Percentiles rank a stretch among this genome's conserved stretches.
phyloP scores from a whole-genome alignment of 2,888 invertebrate genomes.

The Willowsia nigromaculata region DNA sequence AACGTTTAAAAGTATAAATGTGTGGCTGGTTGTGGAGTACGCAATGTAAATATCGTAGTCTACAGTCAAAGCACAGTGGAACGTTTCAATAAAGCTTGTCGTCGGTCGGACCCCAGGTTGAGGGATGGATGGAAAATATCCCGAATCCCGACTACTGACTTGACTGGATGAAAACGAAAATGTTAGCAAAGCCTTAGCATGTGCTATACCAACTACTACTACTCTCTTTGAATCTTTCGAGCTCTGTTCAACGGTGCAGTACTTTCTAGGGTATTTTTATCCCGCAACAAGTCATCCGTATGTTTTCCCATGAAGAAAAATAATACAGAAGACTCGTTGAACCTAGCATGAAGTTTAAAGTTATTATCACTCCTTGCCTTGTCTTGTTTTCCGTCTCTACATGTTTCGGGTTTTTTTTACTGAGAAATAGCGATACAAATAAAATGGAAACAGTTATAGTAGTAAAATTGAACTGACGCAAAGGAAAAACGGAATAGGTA shows the following conservation, averaged over 20 bases:
- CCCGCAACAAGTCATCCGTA: slow-evolving; percentile 72
- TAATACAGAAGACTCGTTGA: slow-evolving; percentile 47
- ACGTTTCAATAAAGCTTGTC: slow-evolving; percentile 51
- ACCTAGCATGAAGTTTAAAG: slow-evolving; percentile 64
- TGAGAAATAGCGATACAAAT: slow-evolving; percentile 18
- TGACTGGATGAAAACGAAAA: slow-evolving; percentile 63
- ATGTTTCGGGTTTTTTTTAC: slow-evolving; percentile 12
- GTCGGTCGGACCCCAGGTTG: slow-evolving; percentile 65
- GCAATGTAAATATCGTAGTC: slow-evolving; percentile 32
- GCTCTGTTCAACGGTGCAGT: slow-evolving; percentile 18
- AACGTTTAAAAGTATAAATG: slow-evolving; percentile 9
- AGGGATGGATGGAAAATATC: slow-evolving; percentile 69
- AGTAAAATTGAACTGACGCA: slow-evolving; percentile 7
- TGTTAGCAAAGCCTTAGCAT: slow-evolving; percentile 10
- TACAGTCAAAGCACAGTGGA: slow-evolving; percentile 3
- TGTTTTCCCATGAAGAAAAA: slow-evolving; percentile 58
- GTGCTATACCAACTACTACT: too few relatives aligned
- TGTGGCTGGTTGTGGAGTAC: background rate
- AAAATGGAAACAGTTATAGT: slow-evolving; percentile 2
- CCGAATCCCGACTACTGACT: slow-evolving; percentile 65
- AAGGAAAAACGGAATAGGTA: background rate
- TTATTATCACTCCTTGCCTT: slow-evolving; percentile 60
- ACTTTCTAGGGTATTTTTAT: slow-evolving; percentile 75
- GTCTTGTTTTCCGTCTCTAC: slow-evolving; percentile 6
- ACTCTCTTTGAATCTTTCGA: background rate